Conservation (phyloP, 2,888 invertebrate genomes). For the Ichneumoninae sp. region DNA sequence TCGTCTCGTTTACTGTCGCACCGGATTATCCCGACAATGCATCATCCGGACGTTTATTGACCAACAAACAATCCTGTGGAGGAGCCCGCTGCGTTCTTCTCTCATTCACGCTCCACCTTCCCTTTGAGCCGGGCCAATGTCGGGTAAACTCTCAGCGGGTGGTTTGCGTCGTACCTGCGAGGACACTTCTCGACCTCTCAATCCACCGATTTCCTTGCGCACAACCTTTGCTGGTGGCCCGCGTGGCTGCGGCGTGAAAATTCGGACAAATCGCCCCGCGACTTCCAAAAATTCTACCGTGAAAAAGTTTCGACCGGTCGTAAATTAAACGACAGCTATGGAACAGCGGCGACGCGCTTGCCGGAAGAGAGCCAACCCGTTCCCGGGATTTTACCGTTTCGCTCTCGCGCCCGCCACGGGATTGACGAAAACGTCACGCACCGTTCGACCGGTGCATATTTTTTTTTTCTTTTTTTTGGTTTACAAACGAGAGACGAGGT, state of each 20-base stretch:
- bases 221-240: constrained; percentile 23
- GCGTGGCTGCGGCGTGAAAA: neutral
- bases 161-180: constrained; percentile 30
- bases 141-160: constrained; percentile 44
- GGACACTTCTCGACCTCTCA: neutral
- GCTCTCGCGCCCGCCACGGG: neutral
- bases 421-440: constrained; percentile 23
- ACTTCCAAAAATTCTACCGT: constrained; percentile 1
- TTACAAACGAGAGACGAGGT: neutral
- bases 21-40: constrained; percentile 31
- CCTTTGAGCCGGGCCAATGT: constrained; percentile 22
- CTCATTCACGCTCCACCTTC: constrained; percentile 2
- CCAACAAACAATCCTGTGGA: neutral
- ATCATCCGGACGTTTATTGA: constrained; percentile 1
- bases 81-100: neutral
- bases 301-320: constrained; percentile 6
- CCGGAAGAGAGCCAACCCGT: constrained; percentile 50
- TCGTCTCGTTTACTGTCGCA: constrained; percentile 39
- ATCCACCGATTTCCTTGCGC: constrained; percentile 1
- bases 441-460: neutral
- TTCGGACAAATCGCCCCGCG: neutral
- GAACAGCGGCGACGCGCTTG: constrained; percentile 20
- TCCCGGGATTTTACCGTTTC: constrained; percentile 55
- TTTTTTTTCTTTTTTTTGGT: constrained; percentile 7
- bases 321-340: constrained; percentile 53